Evolutionary conservation across 2,113 vertebrate genomes (phyloP), one percentile per base, ranked within the genome.

Genomic region (Epinephelus fuscoguttatus): DNA sequence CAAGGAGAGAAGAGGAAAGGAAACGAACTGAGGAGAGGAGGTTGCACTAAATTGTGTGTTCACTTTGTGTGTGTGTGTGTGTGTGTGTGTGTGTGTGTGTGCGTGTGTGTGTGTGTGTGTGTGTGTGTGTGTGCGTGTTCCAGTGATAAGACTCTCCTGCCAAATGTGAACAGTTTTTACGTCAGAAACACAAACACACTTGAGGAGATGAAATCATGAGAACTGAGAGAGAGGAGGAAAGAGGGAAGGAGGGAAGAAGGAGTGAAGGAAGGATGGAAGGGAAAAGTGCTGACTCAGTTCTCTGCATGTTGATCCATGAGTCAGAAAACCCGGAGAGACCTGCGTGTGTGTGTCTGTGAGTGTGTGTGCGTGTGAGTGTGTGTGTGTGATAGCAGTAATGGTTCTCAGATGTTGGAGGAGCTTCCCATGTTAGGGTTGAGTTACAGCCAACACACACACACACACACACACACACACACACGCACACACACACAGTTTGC

Each of bases 341-440:
- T 30, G 47, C 25, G 74, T 70, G 70, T 25, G 69, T 71, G 70
- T 27, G 69, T 55, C 50, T 70, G 69, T 57, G 69, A 57, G 71
- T 63, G 64, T 81, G 80, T 74, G 82, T 72, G 53, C 59, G 70
- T 60, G 55, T 47, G 47, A 21, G 30, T 56, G 56, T 75, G 59
- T 66, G 71, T 63, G 64, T 81, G 80, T 74, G 82, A 84, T 71
- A 80, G 84, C 80, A 63, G 69, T 93, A 93, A 92, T 91, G 86
- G 70, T 78, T 91, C 75, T 87, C 92, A 92, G 89, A 93, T 92
- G 90, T 91, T 87, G 85, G 66, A 80, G 88, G 84, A 91, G 78
- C 87, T 88, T 89, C 90, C 80, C 77, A 75, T 88, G 88, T 89
- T 68, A 68, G 57, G 52, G 33, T 85, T 87, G 85, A 90, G 56